phyloP scores from a whole-genome alignment of 2,888 invertebrate species.

The Alcis repandata region DNA sequence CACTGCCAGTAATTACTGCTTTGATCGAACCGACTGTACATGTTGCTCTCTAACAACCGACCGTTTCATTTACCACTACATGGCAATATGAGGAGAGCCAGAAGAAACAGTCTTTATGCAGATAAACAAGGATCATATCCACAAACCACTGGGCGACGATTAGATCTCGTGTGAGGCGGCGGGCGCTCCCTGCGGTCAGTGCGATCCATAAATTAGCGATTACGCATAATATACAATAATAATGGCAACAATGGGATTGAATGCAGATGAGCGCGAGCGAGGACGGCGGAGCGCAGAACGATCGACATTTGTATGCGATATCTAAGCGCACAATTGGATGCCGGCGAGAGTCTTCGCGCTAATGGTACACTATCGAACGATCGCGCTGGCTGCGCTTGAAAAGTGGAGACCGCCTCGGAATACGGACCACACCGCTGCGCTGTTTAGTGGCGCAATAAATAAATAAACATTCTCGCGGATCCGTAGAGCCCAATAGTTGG shows the following conservation, averaged over 20 bases:
- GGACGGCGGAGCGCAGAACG: constrained; percentile 63
- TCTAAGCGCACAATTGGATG: constrained; percentile 86
- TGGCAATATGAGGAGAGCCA: not conserved
- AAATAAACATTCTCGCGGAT: constrained; percentile 66
- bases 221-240: constrained; percentile 81
- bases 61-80: not conserved
- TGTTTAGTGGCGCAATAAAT: constrained; percentile 77
- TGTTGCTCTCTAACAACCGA: constrained; percentile 10
- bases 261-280: constrained; percentile 81
- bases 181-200: constrained; percentile 57
- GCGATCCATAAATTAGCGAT: constrained; percentile 83
- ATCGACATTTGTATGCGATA: constrained; percentile 86
- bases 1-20: constrained; percentile 31
- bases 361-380: constrained; percentile 85
- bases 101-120: constrained; percentile 25
- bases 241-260: constrained; percentile 86
- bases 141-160: constrained; percentile 57
- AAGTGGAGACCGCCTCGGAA: constrained; percentile 80
- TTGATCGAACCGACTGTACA: constrained; percentile 29
- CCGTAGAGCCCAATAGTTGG: constrained; percentile 43
- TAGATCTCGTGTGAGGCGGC: constrained; percentile 61
- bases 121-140: constrained; percentile 39
- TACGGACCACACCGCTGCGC: constrained; percentile 78
- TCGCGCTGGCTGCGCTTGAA: constrained; percentile 75
- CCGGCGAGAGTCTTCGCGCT: constrained; percentile 86